Base-by-base conservation (phyloP, 2,888 invertebrate genomes). In the Mimas tiliae region DNA sequence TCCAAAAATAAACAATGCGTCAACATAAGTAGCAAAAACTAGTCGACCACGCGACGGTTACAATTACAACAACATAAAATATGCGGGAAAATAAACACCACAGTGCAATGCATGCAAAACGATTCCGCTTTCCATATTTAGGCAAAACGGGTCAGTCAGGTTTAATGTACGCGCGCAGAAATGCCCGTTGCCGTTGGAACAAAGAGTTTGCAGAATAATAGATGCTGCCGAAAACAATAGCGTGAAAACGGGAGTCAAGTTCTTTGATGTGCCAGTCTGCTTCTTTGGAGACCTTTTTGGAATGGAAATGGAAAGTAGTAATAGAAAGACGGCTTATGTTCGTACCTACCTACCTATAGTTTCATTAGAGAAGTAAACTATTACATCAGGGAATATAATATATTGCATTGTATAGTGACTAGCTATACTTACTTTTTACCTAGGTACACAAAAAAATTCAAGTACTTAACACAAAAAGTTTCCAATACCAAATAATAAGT, bases 121-220 rank as follows among this genome's bases (percentile, higher is more conserved):
- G 65, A 76, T 87, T 89, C 89, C 88, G 85, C 81, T 80, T 83
- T 83, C 88, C 88, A 76, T 81, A 82, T 86, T 85, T 80, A 86
- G 87, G 74, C 79, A 86, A 86, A 87, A 85, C 86, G 68, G 73
- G 80, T 76, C 71, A 67, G 69, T 80, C 72, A 83, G 84, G 82
- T 77, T 78, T 77, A 77, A 74, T 68, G 74, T 69, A 73, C 75
- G 72, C 69, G 74, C 73, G 65, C 68, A 69, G 68, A 70, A 72
- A 63, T 63, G 65, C 52, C 68, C 65, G 33, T 64, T 4, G 27
- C 47, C 66, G 70, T 69, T 73, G 79, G 12, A 78, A 82, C 82
- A 82, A 82, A 82, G 80, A 69, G 76, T 63, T 70, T 50, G 63
- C 62, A 63, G 67, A 70, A 63, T 64, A 69, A 69, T 70, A 70